These are phyloP conservation scores for Sylvicapra grimmia DNA, from an alignment of 2,113 vertebrate species.

Conservation along the genomic window DNA sequence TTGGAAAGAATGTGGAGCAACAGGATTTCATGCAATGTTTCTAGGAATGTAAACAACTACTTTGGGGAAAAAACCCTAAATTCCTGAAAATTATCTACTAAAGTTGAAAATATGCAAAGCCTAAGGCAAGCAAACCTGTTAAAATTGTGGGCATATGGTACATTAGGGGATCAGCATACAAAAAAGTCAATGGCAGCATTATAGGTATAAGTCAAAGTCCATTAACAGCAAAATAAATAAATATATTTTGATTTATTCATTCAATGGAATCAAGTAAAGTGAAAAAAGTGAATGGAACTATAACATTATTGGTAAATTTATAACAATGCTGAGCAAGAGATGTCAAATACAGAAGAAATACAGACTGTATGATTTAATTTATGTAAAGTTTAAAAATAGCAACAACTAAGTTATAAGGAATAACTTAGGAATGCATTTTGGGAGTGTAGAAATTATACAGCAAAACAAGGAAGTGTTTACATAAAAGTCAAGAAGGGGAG, in stretches of 20 bases:
- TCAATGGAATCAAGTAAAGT: not conserved
- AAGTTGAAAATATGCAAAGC: not conserved
- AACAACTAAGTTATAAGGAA: not conserved
- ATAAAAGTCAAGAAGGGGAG: not conserved
- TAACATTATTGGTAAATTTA: not conserved
- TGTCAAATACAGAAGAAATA: not conserved
- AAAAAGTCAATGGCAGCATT: not conserved
- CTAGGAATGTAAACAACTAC: not conserved
- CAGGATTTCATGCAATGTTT: not conserved
- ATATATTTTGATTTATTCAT: not conserved
- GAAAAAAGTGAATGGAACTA: not conserved
- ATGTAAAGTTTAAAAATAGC: not conserved
- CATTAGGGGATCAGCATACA: not conserved
- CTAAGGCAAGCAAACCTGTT: not conserved
- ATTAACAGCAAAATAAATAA: not conserved
- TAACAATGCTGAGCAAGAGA: not conserved
- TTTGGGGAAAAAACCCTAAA: not conserved
- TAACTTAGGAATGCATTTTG: not conserved
- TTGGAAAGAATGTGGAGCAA: not conserved
- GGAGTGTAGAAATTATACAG: not conserved
- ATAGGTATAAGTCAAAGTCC: not conserved
- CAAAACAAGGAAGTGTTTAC: not conserved
- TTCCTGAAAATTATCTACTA: not conserved
- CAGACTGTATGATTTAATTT: not conserved
- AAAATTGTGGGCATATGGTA: not conserved